Base-by-base conservation (phyloP, 2,888 invertebrate species). In the Tachina fera region DNA sequence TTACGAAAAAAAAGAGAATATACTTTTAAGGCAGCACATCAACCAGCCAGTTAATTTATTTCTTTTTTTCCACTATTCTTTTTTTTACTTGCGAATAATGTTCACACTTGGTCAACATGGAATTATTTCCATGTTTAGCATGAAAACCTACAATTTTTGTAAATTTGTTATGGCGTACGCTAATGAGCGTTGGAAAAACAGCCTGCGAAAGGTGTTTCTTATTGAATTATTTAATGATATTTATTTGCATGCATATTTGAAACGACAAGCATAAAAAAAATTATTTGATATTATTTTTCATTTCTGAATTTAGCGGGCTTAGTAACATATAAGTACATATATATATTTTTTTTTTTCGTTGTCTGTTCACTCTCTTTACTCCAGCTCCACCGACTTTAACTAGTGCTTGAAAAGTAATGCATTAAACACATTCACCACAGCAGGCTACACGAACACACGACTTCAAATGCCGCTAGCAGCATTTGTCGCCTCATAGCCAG, bases 71-170 rank as follows among this genome's bases (percentile, higher is more conserved):
- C 13, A n/a, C 9, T 45, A 10, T 56, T 14, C 31, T 4, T 70
- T 19, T 19, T n/a, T 11, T 41, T n/a, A 58, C 56, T 68, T 49
- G 67, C 58, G 49, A 67, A 76, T 47, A 51, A 60, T 78, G 68
- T 78, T 78, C 49, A 78, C 77, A 78, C 77, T 70, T 70, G 68
- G 68, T 41, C 43, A 70, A 78, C 77, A 68, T 43, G 60, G n/a
- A 22, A 31, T 47, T 58, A 19, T 31, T 31, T 31, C 1, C 31
- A 31, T 31, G 31, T 31, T 31, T 49, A 43, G 56, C 53, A 76
- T 53, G 67, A 31, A 60, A 75, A 43, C 41, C 41, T 16, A 75
- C 58, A 47, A 56, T 19, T 31, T 72, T 10, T 47, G 19, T 47
- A 60, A n/a, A 49, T 75, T 75, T 75, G 41, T 63, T 51, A 16